Conservation (phyloP, 2,888 invertebrate genomes). For the Drosophila fungiperda region DNA sequence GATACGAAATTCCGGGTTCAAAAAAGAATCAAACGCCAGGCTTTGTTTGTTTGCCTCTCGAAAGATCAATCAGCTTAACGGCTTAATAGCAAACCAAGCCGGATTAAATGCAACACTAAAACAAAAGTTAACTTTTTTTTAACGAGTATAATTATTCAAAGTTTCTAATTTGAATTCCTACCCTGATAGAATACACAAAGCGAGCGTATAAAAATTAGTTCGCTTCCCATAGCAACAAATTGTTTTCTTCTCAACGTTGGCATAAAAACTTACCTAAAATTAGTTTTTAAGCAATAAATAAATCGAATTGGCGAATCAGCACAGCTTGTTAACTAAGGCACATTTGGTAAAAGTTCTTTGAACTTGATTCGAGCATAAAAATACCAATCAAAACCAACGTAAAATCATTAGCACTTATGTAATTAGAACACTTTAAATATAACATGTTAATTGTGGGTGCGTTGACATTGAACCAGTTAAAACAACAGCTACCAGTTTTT, state of each 20-base stretch:
- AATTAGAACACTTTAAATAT: constrained; percentile 61
- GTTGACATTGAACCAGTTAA: constrained; percentile 51
- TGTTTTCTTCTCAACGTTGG: constrained; percentile 44
- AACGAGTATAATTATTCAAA: background rate
- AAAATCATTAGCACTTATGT: constrained; percentile 54
- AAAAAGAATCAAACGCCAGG: constrained; percentile 21
- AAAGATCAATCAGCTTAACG: constrained; percentile 49
- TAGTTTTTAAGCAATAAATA: constrained; percentile 51
- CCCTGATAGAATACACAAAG: constrained; percentile 16
- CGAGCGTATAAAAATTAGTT: constrained; percentile 32
- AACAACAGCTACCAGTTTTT: constrained; percentile 50
- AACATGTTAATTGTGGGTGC: constrained; percentile 59
- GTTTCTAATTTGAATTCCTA: background rate
- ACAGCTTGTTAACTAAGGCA: constrained; percentile 44
- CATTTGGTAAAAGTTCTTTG: constrained; percentile 47
- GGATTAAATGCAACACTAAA: constrained; percentile 7
- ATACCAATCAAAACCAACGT: constrained; percentile 19
- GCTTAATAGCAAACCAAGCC: constrained; percentile 21
- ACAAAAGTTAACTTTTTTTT: background rate
- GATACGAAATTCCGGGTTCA: constrained; percentile 69
- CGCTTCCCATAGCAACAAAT: constrained; percentile 38
- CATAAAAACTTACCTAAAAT: constrained; percentile 48
- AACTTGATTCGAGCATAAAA: constrained; percentile 40
- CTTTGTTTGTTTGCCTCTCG: constrained; percentile 48
- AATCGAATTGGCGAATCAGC: constrained; percentile 23